Evolutionary conservation across 1,140 invertebrate genomes (phyloP), one percentile per base, ranked within the genome.

Genomic region (Euura lappo): DNA sequence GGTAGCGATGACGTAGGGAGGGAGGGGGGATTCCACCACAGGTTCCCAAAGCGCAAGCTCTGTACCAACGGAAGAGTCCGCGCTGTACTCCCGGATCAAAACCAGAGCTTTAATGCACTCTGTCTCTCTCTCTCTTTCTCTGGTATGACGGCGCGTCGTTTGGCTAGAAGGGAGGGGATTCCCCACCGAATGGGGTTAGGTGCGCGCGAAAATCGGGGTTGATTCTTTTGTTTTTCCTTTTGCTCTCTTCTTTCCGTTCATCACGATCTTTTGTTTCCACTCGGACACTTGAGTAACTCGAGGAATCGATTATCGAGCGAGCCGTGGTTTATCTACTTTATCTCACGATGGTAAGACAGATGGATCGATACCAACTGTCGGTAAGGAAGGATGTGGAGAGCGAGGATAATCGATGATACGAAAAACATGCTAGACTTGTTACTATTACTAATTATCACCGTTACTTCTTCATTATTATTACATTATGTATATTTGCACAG

Each of bases 111-210:
- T 46, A 45, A 6, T 44, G 6, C 4, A 45, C 46, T 71, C 45
- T 69, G n/a, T 74, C 51, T 66, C 68, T 75, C 64, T 51, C 71
- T 76, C 69, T 74, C 67, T 66, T n/a, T 75, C 66, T 69, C 69
- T 13, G 45, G 46, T 76, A 45, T 65, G 28, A 75, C 69, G 69
- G 4, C 51, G 10, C 13, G 51, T 60, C 68, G 64, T 68, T 74
- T 60, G 65, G 47, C 47, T 44, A 45, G 47, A 65, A 47, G 60
- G 46, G 47, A 44, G 44, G 43, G 51, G 47, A 45, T 44, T 60
- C 70, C 72, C 65, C 72, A 44, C 46, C 65, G 45, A 51, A 60
- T n/a, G 51, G 51, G 51, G 51, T 60, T 60, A 60, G 51, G 8
- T 60, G 51, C 51, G 51, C 51, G 51, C 51, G 51, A 60, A 28